These are phyloP conservation scores for Saturnia pavonia DNA, from an alignment of 2,888 invertebrate species.

Conservation along the genomic window DNA sequence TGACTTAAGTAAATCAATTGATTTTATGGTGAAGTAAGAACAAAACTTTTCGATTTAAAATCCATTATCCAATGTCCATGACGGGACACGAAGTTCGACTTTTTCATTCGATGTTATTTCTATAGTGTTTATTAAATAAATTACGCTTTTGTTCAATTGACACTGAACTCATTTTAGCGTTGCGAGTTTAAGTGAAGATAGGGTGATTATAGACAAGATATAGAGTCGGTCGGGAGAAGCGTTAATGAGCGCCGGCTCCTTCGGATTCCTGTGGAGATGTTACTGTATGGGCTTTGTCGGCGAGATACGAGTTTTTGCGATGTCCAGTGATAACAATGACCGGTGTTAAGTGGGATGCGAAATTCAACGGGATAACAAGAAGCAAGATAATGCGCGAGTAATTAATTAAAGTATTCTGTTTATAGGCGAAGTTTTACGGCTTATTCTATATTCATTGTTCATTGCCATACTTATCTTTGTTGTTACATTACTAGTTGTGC, in stretches of 20 bases:
- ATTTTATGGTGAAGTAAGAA: slow-evolving; percentile 12
- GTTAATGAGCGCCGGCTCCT: slow-evolving; percentile 77
- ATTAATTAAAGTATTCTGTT: slow-evolving; percentile 56
- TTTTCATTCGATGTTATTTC: not conserved
- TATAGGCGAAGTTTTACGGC: slow-evolving; percentile 4
- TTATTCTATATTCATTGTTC: not conserved
- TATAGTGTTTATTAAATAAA: slow-evolving; percentile 5
- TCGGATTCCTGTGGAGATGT: slow-evolving; percentile 73
- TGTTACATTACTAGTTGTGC: no score
- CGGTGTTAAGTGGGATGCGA: slow-evolving; percentile 65
- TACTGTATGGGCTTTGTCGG: slow-evolving; percentile 77
- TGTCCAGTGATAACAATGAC: slow-evolving; percentile 72
- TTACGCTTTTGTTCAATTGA: slow-evolving; percentile 19
- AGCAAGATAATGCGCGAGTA: slow-evolving; percentile 56
- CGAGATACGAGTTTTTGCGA: slow-evolving; percentile 75
- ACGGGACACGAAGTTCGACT: not conserved
- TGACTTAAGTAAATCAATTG: slow-evolving; percentile 5
- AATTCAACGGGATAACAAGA: slow-evolving; percentile 61
- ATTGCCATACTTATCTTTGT: not conserved
- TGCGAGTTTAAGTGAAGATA: slow-evolving; percentile 33
- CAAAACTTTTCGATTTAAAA: slow-evolving; percentile 22
- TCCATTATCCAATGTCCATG: slow-evolving; percentile 27
- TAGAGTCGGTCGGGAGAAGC: slow-evolving; percentile 58
- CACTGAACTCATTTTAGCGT: slow-evolving; percentile 24
- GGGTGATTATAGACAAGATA: slow-evolving; percentile 39